Base-by-base conservation (phyloP, 1,140 invertebrate species). In the Amphibalanus amphitrite region DNA sequence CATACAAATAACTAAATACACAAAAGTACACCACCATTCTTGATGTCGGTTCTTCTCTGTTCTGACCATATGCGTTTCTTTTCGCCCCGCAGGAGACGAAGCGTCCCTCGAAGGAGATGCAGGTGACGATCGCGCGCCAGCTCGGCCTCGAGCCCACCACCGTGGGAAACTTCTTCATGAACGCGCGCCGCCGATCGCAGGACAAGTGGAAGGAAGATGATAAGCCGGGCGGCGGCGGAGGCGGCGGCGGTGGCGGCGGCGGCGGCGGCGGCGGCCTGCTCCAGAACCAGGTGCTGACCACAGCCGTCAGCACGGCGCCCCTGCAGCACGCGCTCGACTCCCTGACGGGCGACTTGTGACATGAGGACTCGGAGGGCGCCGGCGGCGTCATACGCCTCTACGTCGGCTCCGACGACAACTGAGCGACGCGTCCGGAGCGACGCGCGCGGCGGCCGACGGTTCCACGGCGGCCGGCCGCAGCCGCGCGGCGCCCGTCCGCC, bases 81-180 rank as follows among this genome's bases (percentile, higher is more conserved):
- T 33, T 1, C 23, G 6, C 20, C 17, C 47, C 47, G 6, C 47
- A 97, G 91, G 97, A 99, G 86, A 99, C 97, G 71, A 98, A 99
- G 82, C 86, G 97, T 80, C 97, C 97, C 74, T 97, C 94, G 74
- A 98, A 99, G 83, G 97, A 99, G 84, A 98, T 99, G 96, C 97
- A 99, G 84, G 92, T 97, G 76, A 98, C 96, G 75, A 99, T 99
- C 83, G 94, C 95, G 38, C 86, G 97, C 76, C 96, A 99, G 80
- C 84, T 99, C 75, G 95, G 95, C 74, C 86, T 99, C 71, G 96
- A 99, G 81, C 93, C 96, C 28, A 97, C 95, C 59, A 99, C 97
- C 26, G 97, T 99, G 26, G 96, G 96, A 33, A 99, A 99, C 81
- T 99, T 99, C 85, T 99, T 99, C 84, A 99, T 99, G 97, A 99